phyloP scores from a whole-genome alignment of 1,140 invertebrate species.

The Antheraea mylitta region DNA sequence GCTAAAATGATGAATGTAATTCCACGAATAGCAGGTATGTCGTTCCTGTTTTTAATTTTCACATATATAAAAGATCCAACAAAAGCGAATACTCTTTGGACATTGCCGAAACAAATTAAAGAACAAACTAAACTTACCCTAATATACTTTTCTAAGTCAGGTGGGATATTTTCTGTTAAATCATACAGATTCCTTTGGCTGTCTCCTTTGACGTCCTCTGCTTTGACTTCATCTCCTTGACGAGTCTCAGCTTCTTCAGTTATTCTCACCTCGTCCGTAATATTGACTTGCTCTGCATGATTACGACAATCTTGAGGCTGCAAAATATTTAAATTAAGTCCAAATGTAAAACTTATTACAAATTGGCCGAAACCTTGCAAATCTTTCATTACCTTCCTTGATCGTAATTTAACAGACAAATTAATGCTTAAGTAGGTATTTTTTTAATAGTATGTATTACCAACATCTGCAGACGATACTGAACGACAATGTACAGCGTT shows the following conservation, averaged over 20 bases:
- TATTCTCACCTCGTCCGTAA: not conserved
- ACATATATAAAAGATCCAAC: too few species aligned
- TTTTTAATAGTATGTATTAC: not conserved
- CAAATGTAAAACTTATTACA: not conserved
- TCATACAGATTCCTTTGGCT: slow-evolving; percentile 16
- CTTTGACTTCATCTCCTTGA: slow-evolving; percentile 35
- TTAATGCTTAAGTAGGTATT: too few species aligned
- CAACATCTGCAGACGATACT: not conserved
- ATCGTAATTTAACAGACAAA: too few species aligned
- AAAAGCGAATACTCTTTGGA: too few species aligned
- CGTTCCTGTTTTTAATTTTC: too few species aligned
- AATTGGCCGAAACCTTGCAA: not conserved
- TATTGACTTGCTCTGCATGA: not conserved
- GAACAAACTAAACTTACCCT: slow-evolving; percentile 41
- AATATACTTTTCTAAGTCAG: slow-evolving; percentile 65
- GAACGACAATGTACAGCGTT: not conserved
- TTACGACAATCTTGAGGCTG: not conserved
- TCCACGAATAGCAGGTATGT: too few species aligned
- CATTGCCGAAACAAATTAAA: too few species aligned
- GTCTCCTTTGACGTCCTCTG: slow-evolving; percentile 19
- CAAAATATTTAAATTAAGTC: not conserved
- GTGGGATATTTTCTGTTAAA: slow-evolving; percentile 43
- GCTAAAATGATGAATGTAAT: too few species aligned
- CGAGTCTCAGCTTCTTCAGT: slow-evolving; percentile 10
- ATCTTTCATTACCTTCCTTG: not conserved